Percentiles rank a stretch among this genome's conserved stretches.
phyloP scores from a whole-genome alignment of 2,113 vertebrate genomes.

The Bubalus kerabau region DNA sequence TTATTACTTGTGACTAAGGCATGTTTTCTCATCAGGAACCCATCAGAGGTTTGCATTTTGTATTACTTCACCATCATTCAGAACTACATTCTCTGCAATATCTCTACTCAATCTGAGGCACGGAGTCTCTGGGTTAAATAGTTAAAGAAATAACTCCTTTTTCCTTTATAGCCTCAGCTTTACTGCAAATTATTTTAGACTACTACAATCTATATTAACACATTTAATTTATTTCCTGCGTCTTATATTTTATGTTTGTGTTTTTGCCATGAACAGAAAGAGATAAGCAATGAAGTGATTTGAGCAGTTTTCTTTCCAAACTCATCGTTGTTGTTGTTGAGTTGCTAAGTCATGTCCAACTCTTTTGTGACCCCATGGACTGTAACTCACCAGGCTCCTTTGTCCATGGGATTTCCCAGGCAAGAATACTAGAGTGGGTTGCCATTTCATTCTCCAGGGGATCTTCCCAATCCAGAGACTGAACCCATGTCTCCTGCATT shows the following conservation, averaged over 20 bases:
- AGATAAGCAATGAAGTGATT: conserved; percentile 6
- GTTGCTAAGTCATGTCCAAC: neutral
- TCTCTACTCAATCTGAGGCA: neutral
- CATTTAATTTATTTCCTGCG: conserved; percentile 48
- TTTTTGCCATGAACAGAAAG: conserved; percentile 36
- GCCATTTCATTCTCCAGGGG: neutral
- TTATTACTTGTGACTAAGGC: conserved; percentile 64
- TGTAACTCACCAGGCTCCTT: neutral
- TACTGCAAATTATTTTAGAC: conserved; percentile 20
- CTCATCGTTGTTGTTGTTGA: neutral
- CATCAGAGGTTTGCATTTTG: conserved; percentile 36
- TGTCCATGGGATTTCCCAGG: neutral
- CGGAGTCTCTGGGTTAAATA: conserved; percentile 29
- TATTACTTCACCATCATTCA: conserved; percentile 54
- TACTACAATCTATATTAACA: conserved; percentile 39
- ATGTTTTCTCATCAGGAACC: conserved; percentile 50
- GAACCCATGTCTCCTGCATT: neutral
- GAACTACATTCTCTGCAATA: neutral
- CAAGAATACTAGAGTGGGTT: neutral
- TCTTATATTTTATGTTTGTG: conserved; percentile 23
- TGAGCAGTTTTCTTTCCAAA: conserved; percentile 46
- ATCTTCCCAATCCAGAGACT: neutral
- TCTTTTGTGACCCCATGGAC: neutral
- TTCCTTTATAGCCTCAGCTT: neutral
- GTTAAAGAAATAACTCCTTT: neutral